Percentiles rank a stretch among this genome's conserved stretches.
These are phyloP conservation scores for Herpetotheres cachinnans DNA, from an alignment of 2,113 vertebrate species.

Conservation along the genomic window DNA sequence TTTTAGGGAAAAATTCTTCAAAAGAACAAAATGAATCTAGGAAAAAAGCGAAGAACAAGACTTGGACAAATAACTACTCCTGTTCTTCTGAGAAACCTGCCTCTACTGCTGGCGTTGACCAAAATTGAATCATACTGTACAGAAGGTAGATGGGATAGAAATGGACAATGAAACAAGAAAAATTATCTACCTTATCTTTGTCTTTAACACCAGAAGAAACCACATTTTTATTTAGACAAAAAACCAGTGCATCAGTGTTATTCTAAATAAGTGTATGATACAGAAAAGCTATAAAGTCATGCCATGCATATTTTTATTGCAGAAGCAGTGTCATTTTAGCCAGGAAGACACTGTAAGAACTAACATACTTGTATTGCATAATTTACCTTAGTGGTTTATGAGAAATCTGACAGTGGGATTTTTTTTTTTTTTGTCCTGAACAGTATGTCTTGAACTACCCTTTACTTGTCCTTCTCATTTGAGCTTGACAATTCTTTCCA, in stretches of 20 bases:
- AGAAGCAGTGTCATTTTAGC: neutral
- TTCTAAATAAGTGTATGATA: neutral
- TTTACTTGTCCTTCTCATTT: neutral
- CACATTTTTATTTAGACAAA: neutral
- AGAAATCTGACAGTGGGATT: neutral
- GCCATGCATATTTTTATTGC: neutral
- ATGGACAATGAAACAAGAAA: neutral
- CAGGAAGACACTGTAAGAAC: neutral
- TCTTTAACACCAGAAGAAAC: neutral
- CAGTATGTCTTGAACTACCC: neutral
- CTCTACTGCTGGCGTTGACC: neutral
- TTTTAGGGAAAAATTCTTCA: neutral
- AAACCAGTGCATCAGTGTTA: neutral
- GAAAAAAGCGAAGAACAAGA: neutral
- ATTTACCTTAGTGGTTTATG: neutral
- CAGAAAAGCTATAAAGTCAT: neutral
- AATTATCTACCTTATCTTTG: neutral
- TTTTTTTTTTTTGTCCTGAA: neutral
- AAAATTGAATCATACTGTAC: neutral
- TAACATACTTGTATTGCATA: neutral
- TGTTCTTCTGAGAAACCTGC: neutral
- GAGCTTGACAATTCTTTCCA: neutral
- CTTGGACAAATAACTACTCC: neutral
- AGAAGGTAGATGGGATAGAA: neutral
- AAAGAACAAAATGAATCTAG: neutral